Percentiles rank a stretch among this genome's conserved stretches.
Evolutionary conservation across 1,140 invertebrate genomes (phyloP).

Genomic region (Calliopsis andreniformis): DNA sequence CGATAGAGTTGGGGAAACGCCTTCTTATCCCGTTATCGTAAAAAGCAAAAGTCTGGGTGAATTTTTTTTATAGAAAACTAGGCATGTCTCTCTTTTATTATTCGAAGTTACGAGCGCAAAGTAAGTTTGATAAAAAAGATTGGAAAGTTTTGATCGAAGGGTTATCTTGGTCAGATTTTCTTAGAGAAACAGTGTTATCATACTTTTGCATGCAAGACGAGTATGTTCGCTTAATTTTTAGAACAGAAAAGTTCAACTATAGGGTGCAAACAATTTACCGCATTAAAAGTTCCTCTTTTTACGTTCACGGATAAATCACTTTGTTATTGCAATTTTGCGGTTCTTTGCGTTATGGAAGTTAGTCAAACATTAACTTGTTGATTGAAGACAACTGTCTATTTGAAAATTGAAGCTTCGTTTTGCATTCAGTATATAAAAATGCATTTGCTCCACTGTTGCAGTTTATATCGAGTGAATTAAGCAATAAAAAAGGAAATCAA

Average conservation of each 20-base stretch:
- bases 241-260: too few species aligned
- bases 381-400: too few species aligned
- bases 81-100: not conserved
- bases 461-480: not conserved
- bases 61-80: conserved; percentile 13
- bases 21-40: conserved; percentile 44
- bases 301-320: too few species aligned
- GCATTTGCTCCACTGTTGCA: not conserved
- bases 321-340: too few species aligned
- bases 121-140: not conserved
- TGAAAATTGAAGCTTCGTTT: too few species aligned
- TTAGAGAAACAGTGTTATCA: not conserved
- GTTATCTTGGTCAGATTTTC: not conserved
- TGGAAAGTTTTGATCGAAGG: not conserved
- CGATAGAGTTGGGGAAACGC: conserved; percentile 47
- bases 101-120: conserved; percentile 4
- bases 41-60: conserved; percentile 38
- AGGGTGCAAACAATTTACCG: too few species aligned
- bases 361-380: too few species aligned
- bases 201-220: too few species aligned
- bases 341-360: too few species aligned
- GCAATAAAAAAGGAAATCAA: not conserved
- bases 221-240: too few species aligned
- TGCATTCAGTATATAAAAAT: not conserved
- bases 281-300: too few species aligned